A percentile compares a stretch with the other conserved stretches of the same genome.
phyloP scores from a whole-genome alignment of 2,797 vertebrate species.

The Rhyacichthys aspro region DNA sequence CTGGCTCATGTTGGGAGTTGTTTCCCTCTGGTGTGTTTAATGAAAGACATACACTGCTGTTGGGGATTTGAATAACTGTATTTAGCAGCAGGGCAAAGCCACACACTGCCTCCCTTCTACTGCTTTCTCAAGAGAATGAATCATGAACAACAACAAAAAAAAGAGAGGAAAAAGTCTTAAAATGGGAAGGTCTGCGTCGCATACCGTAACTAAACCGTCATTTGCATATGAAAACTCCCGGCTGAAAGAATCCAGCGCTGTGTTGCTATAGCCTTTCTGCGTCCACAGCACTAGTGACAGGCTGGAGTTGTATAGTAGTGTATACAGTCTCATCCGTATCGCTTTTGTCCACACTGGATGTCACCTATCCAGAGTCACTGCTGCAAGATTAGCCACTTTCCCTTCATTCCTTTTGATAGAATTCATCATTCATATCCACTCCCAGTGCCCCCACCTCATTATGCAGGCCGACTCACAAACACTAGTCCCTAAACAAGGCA shows the following conservation, averaged over 20 bases:
- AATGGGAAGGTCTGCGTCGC: constrained; percentile 83
- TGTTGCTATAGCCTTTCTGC: constrained; percentile 70
- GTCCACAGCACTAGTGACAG: constrained; percentile 74
- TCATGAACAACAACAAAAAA: constrained; percentile 74
- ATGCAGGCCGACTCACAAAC: constrained; percentile 24
- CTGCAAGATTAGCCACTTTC: constrained; percentile 67
- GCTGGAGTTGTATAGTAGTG: constrained; percentile 47
- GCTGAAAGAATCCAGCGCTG: constrained; percentile 81
- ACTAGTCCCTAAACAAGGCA: neutral
- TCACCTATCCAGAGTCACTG: constrained; percentile 66
- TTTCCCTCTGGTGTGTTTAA: constrained; percentile 59
- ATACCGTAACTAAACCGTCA: constrained; percentile 86
- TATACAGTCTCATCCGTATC: constrained; percentile 61
- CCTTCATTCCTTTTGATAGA: constrained; percentile 65
- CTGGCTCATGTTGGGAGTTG: constrained; percentile 37
- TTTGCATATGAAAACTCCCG: constrained; percentile 86
- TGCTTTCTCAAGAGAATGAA: constrained; percentile 76
- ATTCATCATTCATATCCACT: constrained; percentile 68
- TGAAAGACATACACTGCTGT: constrained; percentile 70
- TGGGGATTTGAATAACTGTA: constrained; percentile 76
- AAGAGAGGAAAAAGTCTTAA: constrained; percentile 71
- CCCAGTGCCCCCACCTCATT: constrained; percentile 50
- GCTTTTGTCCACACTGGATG: constrained; percentile 62
- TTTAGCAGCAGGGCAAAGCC: constrained; percentile 71
- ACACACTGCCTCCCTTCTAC: constrained; percentile 65